Conservation (phyloP, 37 sponge, comb jelly and placozoan species). For the Axinella damicornis region DNA sequence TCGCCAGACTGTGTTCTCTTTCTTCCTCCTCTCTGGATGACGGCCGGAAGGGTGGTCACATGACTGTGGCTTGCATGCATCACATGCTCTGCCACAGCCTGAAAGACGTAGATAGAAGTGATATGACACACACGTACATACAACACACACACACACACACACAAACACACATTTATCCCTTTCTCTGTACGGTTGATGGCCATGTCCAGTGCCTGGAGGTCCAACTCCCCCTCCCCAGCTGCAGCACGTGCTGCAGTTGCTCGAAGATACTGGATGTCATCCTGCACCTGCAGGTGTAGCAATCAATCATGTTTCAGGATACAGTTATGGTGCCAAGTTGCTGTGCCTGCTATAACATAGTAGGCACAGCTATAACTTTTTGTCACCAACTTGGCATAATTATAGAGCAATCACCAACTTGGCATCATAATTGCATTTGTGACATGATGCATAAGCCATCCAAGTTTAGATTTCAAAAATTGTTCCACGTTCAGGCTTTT, state of each 20-base stretch:
- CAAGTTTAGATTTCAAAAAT: neutral
- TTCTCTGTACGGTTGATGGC: constrained; percentile 75
- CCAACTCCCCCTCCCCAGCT: neutral
- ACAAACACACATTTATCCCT: constrained; percentile 39
- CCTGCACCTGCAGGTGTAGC: constrained; percentile 49
- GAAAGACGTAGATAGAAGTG: neutral
- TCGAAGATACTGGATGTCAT: constrained; percentile 74
- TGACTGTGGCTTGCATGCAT: constrained; percentile 49
- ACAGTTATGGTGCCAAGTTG: too few relatives aligned
- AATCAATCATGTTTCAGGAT: too few relatives aligned
- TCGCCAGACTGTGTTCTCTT: neutral
- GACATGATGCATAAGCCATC: too few relatives aligned
- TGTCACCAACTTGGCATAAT: too few relatives aligned
- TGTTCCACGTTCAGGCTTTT: neutral
- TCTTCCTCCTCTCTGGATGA: neutral
- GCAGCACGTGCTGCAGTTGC: constrained; percentile 25
- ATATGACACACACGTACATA: neutral
- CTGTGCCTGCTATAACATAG: too few relatives aligned
- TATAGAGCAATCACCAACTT: too few relatives aligned
- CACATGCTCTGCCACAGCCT: constrained; percentile 67
- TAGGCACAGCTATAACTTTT: too few relatives aligned
- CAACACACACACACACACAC: neutral
- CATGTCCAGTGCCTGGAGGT: constrained; percentile 35
- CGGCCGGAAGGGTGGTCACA: constrained; percentile 72
- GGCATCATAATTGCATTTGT: too few relatives aligned